phyloP scores from a whole-genome alignment of 2,888 invertebrate species.

The Crematogaster levior region DNA sequence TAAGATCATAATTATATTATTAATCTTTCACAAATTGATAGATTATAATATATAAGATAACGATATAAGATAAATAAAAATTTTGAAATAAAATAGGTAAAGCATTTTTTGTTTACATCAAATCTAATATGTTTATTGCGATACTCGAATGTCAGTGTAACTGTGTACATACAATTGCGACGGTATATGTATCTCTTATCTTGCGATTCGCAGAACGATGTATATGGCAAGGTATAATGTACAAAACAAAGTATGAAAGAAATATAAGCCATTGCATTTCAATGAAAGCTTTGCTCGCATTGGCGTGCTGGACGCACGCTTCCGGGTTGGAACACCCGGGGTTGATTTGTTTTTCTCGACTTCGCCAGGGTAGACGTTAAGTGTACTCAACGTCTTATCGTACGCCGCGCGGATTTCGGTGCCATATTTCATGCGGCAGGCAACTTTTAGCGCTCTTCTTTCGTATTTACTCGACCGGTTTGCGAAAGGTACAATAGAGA shows the following conservation, averaged over 20 bases:
- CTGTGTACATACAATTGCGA: neutral
- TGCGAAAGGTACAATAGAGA: conserved; percentile 40
- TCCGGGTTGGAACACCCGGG: conserved; percentile 34
- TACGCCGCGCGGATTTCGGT: conserved; percentile 45
- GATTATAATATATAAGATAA: neutral
- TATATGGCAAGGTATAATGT: conserved; percentile 8
- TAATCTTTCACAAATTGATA: neutral
- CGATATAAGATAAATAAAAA: too few species aligned
- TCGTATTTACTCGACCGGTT: conserved; percentile 45
- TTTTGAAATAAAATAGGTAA: neutral
- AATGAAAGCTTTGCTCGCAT: conserved; percentile 39
- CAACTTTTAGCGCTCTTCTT: conserved; percentile 53
- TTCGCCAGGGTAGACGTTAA: conserved; percentile 44
- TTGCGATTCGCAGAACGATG: neutral
- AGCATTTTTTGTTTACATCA: neutral
- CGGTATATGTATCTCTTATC: conserved; percentile 6
- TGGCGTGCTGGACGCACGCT: conserved; percentile 46
- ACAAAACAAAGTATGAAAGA: conserved; percentile 33
- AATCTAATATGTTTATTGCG: neutral
- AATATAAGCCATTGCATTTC: conserved; percentile 48
- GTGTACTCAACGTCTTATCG: conserved; percentile 55
- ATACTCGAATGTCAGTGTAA: neutral
- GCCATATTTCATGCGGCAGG: conserved; percentile 49
- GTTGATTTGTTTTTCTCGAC: conserved; percentile 53
- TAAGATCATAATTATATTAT: neutral